phyloP scores from a whole-genome alignment of 2,797 vertebrate species.

The Sebastes diploproa region DNA sequence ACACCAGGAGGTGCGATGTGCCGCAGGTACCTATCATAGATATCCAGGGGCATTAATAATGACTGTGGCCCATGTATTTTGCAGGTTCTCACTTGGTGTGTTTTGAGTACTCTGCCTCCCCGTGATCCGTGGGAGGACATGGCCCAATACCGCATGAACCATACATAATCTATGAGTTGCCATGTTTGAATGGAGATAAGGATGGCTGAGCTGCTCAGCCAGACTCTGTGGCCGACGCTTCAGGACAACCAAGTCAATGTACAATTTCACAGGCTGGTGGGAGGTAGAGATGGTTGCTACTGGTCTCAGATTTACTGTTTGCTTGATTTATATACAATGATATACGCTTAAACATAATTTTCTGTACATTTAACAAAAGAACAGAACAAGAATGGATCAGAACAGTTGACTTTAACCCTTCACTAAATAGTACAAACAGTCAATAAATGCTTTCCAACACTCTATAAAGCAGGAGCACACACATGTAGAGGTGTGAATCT shows the following conservation, averaged over 20 bases:
- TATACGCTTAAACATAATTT: neutral
- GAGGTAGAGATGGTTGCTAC: neutral
- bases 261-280: conserved; percentile 9
- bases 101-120: conserved; percentile 32
- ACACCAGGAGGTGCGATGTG: conserved; percentile 10
- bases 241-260: conserved; percentile 25
- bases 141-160: conserved; percentile 43
- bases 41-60: conserved; percentile 55
- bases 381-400: neutral
- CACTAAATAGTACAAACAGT: neutral
- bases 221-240: conserved; percentile 9
- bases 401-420: neutral
- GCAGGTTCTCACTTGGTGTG: conserved; percentile 23
- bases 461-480: too few species aligned
- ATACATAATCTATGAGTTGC: conserved; percentile 69
- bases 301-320: neutral
- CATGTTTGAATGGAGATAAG: conserved; percentile 55
- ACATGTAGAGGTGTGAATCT: too few species aligned
- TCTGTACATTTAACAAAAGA: neutral
- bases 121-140: conserved; percentile 51
- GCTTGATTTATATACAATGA: neutral
- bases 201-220: conserved; percentile 18
- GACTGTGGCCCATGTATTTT: conserved; percentile 32
- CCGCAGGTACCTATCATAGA: conserved; percentile 17
- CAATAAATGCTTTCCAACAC: neutral